phyloP scores from a whole-genome alignment of 2,113 vertebrate genomes.

The Megaceryle torquata region DNA sequence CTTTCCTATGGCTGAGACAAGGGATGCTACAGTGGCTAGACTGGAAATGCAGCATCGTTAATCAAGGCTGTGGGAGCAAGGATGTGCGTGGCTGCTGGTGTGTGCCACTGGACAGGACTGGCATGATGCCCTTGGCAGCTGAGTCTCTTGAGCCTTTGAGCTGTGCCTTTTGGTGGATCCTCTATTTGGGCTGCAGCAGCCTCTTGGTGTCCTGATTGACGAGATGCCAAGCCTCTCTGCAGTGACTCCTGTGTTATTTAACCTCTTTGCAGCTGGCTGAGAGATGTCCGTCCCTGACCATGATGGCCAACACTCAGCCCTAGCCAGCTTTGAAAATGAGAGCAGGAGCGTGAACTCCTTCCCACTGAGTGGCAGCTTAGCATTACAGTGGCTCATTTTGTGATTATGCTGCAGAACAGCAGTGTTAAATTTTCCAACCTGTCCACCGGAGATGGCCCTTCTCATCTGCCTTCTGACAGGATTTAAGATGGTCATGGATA shows the following conservation, averaged over 20 bases:
- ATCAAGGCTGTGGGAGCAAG: not conserved
- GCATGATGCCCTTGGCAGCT: accelerated
- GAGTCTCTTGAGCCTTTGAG: not conserved
- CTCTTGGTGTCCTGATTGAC: not conserved
- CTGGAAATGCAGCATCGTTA: accelerated
- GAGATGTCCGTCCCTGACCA: not conserved
- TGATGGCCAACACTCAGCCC: accelerated
- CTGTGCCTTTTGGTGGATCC: not conserved
- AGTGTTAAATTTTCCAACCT: not conserved
- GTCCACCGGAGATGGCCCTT: not conserved
- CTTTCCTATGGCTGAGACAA: accelerated
- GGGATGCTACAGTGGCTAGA: not conserved
- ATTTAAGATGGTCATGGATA: constrained; percentile 16
- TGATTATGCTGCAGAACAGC: accelerated
- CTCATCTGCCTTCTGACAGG: constrained; percentile 10
- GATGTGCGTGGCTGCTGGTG: not conserved
- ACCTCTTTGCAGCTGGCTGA: not conserved
- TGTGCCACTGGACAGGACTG: not conserved
- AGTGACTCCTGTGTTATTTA: not conserved
- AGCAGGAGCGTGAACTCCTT: not conserved
- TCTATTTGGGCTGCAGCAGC: not conserved
- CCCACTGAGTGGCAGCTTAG: accelerated
- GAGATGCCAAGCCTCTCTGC: not conserved
- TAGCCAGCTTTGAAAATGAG: accelerated
- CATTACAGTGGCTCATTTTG: not conserved